Evolutionary conservation across 2,888 invertebrate genomes (phyloP).

Genomic region (Drosophila anomelani): DNA sequence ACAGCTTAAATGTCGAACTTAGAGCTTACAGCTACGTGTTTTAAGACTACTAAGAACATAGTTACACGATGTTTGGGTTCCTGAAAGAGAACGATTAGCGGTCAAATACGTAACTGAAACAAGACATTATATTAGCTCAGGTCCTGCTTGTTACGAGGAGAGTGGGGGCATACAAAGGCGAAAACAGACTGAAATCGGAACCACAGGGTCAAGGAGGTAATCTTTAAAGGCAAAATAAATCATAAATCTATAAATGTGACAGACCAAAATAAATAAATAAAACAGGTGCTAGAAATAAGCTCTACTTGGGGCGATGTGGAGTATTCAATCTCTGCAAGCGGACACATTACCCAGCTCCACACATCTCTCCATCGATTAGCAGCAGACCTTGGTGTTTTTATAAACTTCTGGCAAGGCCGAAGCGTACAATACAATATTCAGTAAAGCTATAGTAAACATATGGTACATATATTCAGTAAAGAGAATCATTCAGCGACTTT

Average conservation of each 20-base stretch:
- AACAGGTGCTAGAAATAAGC: slow-evolving; percentile 6
- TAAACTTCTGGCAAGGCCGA: slow-evolving; percentile 63
- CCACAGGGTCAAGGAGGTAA: background rate
- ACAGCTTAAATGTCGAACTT: slow-evolving; percentile 58
- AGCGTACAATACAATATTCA: slow-evolving; percentile 43
- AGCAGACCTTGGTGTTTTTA: slow-evolving; percentile 3
- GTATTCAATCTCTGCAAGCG: background rate
- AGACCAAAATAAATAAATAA: background rate
- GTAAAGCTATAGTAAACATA: slow-evolving; percentile 59
- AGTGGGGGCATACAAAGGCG: slow-evolving; percentile 2
- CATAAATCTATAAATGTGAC: background rate
- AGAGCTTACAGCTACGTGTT: slow-evolving; percentile 41
- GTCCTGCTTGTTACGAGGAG: slow-evolving; percentile 33
- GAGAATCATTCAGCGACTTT: slow-evolving; percentile 23
- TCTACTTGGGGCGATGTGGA: background rate
- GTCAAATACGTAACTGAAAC: slow-evolving; percentile 67
- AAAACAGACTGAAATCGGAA: slow-evolving; percentile 6
- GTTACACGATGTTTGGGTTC: slow-evolving; percentile 60
- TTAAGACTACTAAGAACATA: slow-evolving; percentile 65
- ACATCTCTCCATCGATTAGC: slow-evolving; percentile 28
- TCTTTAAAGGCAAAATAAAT: background rate
- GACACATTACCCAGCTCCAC: slow-evolving; percentile 2
- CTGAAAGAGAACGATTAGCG: slow-evolving; percentile 78
- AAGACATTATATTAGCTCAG: slow-evolving; percentile 52
- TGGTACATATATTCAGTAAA: slow-evolving; percentile 25